Conservation (phyloP, 2,888 invertebrate genomes). For the Mycalesis mineus region DNA sequence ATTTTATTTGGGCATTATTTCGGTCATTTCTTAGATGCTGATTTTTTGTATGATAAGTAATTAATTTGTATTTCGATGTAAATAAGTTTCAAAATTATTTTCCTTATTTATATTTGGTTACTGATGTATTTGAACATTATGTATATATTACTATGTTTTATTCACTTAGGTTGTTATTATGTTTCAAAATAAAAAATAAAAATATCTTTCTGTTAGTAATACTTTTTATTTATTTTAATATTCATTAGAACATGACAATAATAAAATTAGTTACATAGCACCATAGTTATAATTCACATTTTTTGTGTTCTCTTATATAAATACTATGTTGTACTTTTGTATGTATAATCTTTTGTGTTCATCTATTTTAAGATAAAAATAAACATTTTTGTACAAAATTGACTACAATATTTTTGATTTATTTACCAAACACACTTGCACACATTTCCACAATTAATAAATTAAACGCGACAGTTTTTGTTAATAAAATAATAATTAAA, state of each 20-base stretch:
- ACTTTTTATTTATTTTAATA: background rate
- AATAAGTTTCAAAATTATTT: too few species aligned
- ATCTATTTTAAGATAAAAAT: background rate
- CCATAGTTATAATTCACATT: background rate
- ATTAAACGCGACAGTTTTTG: background rate
- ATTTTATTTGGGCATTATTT: too few species aligned
- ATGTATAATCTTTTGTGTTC: background rate
- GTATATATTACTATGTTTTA: too few species aligned
- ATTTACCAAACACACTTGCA: background rate
- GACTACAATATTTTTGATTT: constrained; percentile 9
- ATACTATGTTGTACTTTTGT: background rate
- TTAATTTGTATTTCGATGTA: too few species aligned
- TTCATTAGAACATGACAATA: background rate
- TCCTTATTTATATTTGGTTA: too few species aligned
- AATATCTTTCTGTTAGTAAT: background rate
- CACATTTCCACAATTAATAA: background rate
- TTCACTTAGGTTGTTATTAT: background rate
- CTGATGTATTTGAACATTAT: too few species aligned
- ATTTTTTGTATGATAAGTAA: too few species aligned
- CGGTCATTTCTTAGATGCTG: too few species aligned
- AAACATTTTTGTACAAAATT: background rate
- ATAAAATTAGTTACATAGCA: background rate
- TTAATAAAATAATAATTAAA: too few species aligned
- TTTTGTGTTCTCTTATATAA: background rate
- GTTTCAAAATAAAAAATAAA: too few species aligned